Percentiles rank a stretch among this genome's conserved stretches.
Evolutionary conservation across 2,113 vertebrate genomes (phyloP).

Genomic region (Terrapene triunguis): DNA sequence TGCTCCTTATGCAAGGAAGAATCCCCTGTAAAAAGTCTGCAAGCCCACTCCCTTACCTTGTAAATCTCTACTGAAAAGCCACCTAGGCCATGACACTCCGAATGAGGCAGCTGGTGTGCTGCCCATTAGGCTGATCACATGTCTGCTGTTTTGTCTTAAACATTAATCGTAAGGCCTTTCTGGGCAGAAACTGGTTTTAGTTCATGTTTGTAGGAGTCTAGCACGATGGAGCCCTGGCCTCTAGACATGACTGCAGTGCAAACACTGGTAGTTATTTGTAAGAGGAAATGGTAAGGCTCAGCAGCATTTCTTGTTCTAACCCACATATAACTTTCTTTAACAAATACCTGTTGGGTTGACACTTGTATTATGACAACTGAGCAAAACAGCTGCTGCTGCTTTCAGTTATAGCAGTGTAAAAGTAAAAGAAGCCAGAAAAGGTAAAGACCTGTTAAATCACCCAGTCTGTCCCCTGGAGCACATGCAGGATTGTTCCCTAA

Average conservation of each 20-base stretch:
- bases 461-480: fast-evolving
- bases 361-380: not conserved
- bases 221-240: not conserved
- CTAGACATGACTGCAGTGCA: not conserved
- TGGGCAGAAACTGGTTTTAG: not conserved
- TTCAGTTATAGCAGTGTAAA: not conserved
- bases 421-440: not conserved
- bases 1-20: not conserved
- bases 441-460: not conserved
- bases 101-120: not conserved
- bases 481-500: fast-evolving
- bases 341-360: not conserved
- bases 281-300: not conserved
- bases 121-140: not conserved
- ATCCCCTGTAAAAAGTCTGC: not conserved
- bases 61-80: not conserved
- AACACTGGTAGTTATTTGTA: not conserved
- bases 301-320: not conserved
- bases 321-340: not conserved
- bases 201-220: not conserved
- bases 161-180: not conserved
- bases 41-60: not conserved
- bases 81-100: not conserved
- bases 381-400: fast-evolving
- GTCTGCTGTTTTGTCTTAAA: not conserved